phyloP scores from a whole-genome alignment of 2,113 vertebrate genomes.

The Noctilio leporinus region DNA sequence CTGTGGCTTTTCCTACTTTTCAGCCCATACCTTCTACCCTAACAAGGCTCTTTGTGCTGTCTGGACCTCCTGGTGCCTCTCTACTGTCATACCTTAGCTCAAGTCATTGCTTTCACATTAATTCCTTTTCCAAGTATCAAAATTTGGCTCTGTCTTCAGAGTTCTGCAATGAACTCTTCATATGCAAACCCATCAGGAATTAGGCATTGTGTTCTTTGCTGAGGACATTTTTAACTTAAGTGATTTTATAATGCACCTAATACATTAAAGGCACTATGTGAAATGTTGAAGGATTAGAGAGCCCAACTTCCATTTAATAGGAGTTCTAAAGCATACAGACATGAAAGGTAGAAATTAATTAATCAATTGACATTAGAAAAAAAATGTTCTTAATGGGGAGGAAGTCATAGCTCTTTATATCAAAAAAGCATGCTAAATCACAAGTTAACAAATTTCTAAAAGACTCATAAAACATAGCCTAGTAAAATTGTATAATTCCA shows the following conservation, averaged over 20 bases:
- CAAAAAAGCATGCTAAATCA: background rate
- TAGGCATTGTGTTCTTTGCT: background rate
- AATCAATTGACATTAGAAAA: background rate
- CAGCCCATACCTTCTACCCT: background rate
- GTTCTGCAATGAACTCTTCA: background rate
- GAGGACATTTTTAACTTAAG: background rate
- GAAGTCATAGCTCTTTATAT: background rate
- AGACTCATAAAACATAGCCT: background rate
- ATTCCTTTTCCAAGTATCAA: background rate
- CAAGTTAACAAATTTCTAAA: background rate
- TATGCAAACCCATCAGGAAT: background rate
- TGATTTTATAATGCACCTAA: background rate
- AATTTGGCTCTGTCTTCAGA: background rate
- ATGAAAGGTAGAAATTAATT: background rate
- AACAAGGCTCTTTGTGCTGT: background rate
- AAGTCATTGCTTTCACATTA: background rate
- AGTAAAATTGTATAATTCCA: background rate
- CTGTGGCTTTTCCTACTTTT: background rate
- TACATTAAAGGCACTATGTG: background rate
- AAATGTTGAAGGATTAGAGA: conserved; percentile 9
- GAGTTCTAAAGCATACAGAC: background rate
- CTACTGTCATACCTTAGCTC: background rate
- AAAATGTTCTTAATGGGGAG: background rate
- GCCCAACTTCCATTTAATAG: background rate
- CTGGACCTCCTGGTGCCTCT: background rate